Conservation (phyloP, 2,888 invertebrate genomes). For the Alcis repandata region DNA sequence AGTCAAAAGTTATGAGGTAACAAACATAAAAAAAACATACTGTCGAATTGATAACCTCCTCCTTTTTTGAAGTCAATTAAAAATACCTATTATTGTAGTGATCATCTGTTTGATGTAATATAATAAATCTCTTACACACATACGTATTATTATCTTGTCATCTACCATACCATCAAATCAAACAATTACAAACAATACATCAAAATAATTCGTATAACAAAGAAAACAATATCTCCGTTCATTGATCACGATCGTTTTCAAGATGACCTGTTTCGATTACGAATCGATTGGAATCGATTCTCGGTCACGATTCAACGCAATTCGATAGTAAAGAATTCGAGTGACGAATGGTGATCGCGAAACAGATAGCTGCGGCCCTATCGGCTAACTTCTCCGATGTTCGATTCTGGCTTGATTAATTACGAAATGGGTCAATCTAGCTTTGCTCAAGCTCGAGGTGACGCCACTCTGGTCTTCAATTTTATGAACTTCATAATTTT, state of each 20-base stretch:
- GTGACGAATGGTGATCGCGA: slow-evolving; percentile 48
- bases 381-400: too few species aligned
- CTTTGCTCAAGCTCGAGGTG: too few species aligned
- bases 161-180: not conserved
- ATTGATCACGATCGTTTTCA: slow-evolving; percentile 37
- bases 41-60: too few species aligned
- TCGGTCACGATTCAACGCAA: slow-evolving; percentile 55
- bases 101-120: not conserved
- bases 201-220: not conserved
- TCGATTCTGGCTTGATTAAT: slow-evolving; percentile 15
- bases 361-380: slow-evolving; percentile 43
- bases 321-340: slow-evolving; percentile 38
- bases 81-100: not conserved
- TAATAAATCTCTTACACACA: not conserved
- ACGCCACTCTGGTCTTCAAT: too few species aligned
- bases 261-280: slow-evolving; percentile 59
- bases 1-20: too few species aligned
- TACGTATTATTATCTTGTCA: not conserved
- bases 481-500: too few species aligned
- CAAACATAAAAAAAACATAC: too few species aligned
- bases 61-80: too few species aligned
- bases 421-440: too few species aligned
- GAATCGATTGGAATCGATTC: slow-evolving; percentile 54
- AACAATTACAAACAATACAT: not conserved
- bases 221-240: slow-evolving; percentile 21